Conservation (phyloP, 1,140 invertebrate genomes). For the Drosophila ironensis region DNA sequence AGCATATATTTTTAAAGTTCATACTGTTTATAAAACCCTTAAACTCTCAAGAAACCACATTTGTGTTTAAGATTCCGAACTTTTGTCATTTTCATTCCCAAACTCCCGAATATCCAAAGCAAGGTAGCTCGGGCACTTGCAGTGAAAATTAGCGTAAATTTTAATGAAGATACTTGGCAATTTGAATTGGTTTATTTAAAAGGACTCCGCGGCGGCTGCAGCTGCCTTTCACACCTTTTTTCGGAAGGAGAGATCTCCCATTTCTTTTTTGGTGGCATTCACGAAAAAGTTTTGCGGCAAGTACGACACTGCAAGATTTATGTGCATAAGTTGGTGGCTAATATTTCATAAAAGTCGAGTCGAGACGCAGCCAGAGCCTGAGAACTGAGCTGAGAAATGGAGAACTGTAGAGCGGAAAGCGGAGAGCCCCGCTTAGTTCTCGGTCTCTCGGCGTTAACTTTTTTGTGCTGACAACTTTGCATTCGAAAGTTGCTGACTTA, state of each 20-base stretch:
- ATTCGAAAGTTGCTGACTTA: constrained; percentile 49
- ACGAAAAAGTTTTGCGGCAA: constrained; percentile 25
- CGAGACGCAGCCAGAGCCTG: constrained; percentile 43
- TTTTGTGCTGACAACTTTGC: constrained; percentile 54
- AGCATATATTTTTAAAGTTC: no score
- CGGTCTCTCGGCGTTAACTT: constrained; percentile 32
- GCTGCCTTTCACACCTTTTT: constrained; percentile 37
- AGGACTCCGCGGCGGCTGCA: constrained; percentile 8
- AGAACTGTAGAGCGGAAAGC: constrained; percentile 9
- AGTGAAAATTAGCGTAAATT: constrained; percentile 25
- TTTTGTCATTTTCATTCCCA: background rate
- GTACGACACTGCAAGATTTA: constrained; percentile 44
- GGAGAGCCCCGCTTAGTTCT: constrained; percentile 7
- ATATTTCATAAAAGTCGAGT: constrained; percentile 58
- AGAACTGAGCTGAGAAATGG: constrained; percentile 16
- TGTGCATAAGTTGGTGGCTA: constrained; percentile 55
- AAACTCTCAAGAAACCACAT: no score
- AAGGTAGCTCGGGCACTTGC: background rate
- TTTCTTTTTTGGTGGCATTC: constrained; percentile 19
- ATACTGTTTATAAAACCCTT: no score
- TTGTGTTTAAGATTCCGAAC: no score
- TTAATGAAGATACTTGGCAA: constrained; percentile 34
- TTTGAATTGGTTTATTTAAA: constrained; percentile 31
- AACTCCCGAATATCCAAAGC: background rate
- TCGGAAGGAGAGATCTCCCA: background rate